These are phyloP conservation scores for Vultur gryphus DNA, from an alignment of 2,797 vertebrate species.

Conservation along the genomic window DNA sequence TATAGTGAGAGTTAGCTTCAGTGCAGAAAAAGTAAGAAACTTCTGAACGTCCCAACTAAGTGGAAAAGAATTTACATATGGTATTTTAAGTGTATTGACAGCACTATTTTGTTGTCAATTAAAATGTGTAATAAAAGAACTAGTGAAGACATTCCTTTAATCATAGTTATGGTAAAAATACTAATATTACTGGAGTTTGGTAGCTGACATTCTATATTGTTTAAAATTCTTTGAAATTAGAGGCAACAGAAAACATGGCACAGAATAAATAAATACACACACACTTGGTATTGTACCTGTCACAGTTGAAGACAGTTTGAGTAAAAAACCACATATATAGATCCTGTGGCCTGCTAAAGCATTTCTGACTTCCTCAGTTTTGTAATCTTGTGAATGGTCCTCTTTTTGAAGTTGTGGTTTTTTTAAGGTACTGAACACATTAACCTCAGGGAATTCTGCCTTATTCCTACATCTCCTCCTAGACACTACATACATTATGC, in stretches of 20 bases:
- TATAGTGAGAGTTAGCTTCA: neutral
- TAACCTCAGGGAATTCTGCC: neutral
- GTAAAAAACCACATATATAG: neutral
- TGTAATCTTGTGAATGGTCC: neutral
- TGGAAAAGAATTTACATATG: neutral
- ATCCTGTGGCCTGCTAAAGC: neutral
- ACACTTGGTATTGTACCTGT: neutral
- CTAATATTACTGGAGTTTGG: neutral
- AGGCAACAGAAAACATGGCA: neutral
- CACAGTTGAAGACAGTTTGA: neutral
- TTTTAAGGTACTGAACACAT: neutral
- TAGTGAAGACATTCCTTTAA: neutral
- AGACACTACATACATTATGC: neutral
- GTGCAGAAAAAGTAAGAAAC: neutral
- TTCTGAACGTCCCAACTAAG: neutral
- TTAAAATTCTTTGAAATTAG: neutral
- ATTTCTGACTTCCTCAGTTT: neutral
- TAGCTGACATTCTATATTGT: neutral
- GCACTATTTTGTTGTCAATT: neutral
- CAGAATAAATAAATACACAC: neutral
- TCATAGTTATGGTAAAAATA: neutral
- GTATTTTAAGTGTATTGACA: neutral
- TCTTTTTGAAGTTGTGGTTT: neutral
- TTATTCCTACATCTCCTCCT: neutral
- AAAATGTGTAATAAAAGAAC: neutral